A percentile compares a stretch with the other conserved stretches of the same genome.
Conservation (phyloP, 2,797 vertebrate genomes). For the Sebastes umbrosus region DNA sequence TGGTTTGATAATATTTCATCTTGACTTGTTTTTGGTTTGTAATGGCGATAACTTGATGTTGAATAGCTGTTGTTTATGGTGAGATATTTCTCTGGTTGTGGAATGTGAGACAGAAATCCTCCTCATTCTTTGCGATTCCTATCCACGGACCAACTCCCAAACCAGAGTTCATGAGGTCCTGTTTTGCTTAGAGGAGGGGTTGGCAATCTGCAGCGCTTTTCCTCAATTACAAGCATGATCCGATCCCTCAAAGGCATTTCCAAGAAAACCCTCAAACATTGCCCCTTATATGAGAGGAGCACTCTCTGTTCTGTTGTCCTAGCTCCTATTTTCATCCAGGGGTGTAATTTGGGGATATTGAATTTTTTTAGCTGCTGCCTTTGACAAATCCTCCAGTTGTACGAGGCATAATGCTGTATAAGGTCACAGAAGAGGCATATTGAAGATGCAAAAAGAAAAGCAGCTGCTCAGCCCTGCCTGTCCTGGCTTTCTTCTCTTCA, state of each 20-base stretch:
- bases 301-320: slow-evolving; percentile 23
- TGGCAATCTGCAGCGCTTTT: slow-evolving; percentile 53
- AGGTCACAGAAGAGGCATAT: slow-evolving; percentile 30
- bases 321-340: slow-evolving; percentile 48
- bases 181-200: slow-evolving; percentile 45
- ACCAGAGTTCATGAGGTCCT: slow-evolving; percentile 61
- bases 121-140: slow-evolving; percentile 40
- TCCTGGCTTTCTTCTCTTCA: slow-evolving; percentile 9
- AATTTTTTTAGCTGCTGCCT: slow-evolving; percentile 17
- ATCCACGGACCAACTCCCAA: slow-evolving; percentile 56
- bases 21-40: slow-evolving; percentile 4
- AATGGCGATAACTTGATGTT: neutral
- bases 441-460: slow-evolving; percentile 26
- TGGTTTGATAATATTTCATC: neutral
- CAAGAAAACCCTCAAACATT: slow-evolving; percentile 52
- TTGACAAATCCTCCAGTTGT: slow-evolving; percentile 28
- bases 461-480: slow-evolving; percentile 2
- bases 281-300: slow-evolving; percentile 31
- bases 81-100: slow-evolving; percentile 27
- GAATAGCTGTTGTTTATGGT: neutral
- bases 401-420: neutral
- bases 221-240: slow-evolving; percentile 65
- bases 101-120: slow-evolving; percentile 51
- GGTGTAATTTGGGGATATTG: slow-evolving; percentile 54
- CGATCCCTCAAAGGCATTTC: slow-evolving; percentile 61